Base-by-base conservation (phyloP, 2,113 vertebrate genomes). In the Planiliza haematocheilus region DNA sequence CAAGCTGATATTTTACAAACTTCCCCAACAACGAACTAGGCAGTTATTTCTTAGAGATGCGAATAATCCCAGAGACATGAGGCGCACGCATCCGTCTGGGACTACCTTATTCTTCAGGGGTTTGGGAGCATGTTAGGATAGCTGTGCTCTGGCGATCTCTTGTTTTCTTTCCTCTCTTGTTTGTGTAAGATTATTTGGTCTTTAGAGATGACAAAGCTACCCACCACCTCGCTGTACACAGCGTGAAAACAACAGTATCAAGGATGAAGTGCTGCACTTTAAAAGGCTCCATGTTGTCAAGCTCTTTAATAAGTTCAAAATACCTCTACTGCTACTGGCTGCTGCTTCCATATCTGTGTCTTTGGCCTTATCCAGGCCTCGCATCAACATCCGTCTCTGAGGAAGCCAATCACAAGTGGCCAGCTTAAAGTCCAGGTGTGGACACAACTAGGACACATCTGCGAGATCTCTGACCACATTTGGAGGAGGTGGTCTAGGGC, bases 1-100 rank as follows among this genome's bases (percentile, higher is more conserved):
- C 37, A 79, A 74, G 60, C 12, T 62, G 49, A 70, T 0, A 20
- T 20, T 77, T 67, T 46, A 53, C 0, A n/a, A 74, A 51, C 65
- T 70, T 42, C 18, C 53, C 10, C 9, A 16, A 60, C 10, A 52
- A 73, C 65, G 24, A 53, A 51, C 37, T 16, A 59, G 56, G 77
- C 65, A 85, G 38, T 41, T 39, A 30, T 62, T 74, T 83, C 20
- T 13, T 43, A 65, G 37, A 74, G 51, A 62, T 62, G 11, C 3
- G 59, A n/a, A n/a, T n/a, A n/a, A 56, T 43, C 49, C 56, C 67
- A 81, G n/a, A 67, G 51, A 71, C 45, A 38, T 49, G 39, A 70
- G 55, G 48, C 30, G 8, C 42, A 42, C 50, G 16, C 7, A 46
- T 59, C 66, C 12, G n/a, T 55, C 37, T 51, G 81, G 71, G 74